Conservation (phyloP, 2,888 invertebrate genomes). For the Vandiemenella viatica region DNA sequence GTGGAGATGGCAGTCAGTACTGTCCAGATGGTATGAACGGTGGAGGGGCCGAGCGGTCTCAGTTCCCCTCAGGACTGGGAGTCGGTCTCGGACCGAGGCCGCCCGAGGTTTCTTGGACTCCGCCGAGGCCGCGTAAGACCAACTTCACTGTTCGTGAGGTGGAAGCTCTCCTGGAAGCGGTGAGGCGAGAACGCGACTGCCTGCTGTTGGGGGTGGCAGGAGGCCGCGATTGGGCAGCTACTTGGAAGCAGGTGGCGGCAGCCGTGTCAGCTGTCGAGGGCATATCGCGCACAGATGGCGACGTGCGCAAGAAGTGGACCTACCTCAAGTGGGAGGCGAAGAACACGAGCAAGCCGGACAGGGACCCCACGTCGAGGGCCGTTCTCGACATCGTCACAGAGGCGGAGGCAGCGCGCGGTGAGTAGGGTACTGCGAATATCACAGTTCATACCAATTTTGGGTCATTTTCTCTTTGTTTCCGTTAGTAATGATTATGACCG, state of each 20-base stretch:
- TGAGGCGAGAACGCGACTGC: conserved; percentile 19
- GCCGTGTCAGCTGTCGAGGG: conserved; percentile 21
- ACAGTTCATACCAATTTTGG: too few species aligned
- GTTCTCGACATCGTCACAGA: conserved; percentile 21
- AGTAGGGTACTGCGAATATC: too few species aligned
- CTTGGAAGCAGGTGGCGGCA: conserved; percentile 22
- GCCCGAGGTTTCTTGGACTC: not conserved
- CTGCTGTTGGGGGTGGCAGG: conserved; percentile 22
- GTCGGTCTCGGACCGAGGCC: too few species aligned
- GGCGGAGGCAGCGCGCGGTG: not conserved
- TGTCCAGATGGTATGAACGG: too few species aligned
- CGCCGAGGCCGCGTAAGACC: conserved; percentile 20
- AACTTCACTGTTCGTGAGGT: conserved; percentile 22
- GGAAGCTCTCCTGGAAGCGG: conserved; percentile 20
- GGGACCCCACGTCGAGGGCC: conserved; percentile 21
- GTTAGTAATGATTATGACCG: too few species aligned
- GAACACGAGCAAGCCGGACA: conserved; percentile 22
- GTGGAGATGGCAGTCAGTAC: too few species aligned
- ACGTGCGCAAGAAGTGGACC: conserved; percentile 23
- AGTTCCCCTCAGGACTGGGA: too few species aligned
- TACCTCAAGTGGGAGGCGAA: conserved; percentile 24
- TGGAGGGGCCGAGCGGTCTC: too few species aligned
- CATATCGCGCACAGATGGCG: conserved; percentile 20
- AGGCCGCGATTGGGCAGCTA: conserved; percentile 21
- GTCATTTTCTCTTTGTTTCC: too few species aligned